These are phyloP conservation scores for Centruroides sculpturatus DNA, from an alignment of 1,140 invertebrate genomes.

Conservation along the genomic window DNA sequence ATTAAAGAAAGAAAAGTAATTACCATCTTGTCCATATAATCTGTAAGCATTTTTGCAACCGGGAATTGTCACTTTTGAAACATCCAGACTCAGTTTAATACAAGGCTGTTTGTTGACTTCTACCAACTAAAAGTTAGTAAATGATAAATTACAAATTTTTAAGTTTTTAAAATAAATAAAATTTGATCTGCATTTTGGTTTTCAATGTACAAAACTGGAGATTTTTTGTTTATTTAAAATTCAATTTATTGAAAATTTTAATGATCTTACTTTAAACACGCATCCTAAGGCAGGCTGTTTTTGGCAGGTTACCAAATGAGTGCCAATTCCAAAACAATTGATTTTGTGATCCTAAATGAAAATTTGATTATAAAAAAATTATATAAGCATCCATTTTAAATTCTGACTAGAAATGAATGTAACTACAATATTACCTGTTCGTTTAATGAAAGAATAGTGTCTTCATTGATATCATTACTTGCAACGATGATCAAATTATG, in stretches of 20 bases:
- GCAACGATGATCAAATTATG: slow-evolving; percentile 78
- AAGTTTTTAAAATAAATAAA: too few relatives aligned
- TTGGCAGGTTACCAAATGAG: slow-evolving; percentile 67
- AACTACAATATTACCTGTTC: slow-evolving; percentile 45
- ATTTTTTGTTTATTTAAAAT: too few relatives aligned
- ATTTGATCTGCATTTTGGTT: too few relatives aligned
- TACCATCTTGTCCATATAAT: slow-evolving; percentile 78
- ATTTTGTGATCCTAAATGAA: slow-evolving; percentile 63
- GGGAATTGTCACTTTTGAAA: slow-evolving; percentile 95
- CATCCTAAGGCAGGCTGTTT: slow-evolving; percentile 92
- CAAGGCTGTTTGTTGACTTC: slow-evolving; percentile 81
- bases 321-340: slow-evolving; percentile 94
- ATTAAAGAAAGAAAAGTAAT: slow-evolving; percentile 6
- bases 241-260: too few relatives aligned
- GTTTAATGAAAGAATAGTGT: slow-evolving; percentile 93
- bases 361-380: background rate
- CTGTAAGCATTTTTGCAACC: slow-evolving; percentile 70
- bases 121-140: slow-evolving; percentile 45
- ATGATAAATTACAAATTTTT: too few relatives aligned
- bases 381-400: background rate
- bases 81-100: slow-evolving; percentile 96
- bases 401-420: background rate
- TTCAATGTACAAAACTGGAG: too few relatives aligned
- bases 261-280: slow-evolving; percentile 65
- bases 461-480: slow-evolving; percentile 98